A percentile compares a stretch with the other conserved stretches of the same genome.
Conservation (phyloP, 2,113 vertebrate species). For the Girardinichthys multiradiatus region DNA sequence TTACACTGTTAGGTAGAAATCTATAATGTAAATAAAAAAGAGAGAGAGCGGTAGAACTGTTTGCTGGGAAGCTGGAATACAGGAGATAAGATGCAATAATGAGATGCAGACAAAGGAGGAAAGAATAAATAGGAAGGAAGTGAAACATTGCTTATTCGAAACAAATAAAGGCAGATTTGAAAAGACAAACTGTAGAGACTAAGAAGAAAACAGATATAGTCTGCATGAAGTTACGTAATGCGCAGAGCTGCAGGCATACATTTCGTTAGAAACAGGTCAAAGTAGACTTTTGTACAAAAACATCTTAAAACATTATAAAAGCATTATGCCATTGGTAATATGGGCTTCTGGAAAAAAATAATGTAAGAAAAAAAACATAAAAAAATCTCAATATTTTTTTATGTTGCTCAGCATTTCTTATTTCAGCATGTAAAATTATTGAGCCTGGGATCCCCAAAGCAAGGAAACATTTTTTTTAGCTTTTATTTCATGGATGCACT, state of each 20-base stretch:
- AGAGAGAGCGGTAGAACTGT: not conserved
- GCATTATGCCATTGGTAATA: not conserved
- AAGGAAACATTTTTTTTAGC: not conserved
- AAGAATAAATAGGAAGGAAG: slow-evolving; percentile 6
- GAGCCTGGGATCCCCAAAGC: not conserved
- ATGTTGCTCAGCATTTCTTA: not conserved
- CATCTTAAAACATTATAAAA: not conserved
- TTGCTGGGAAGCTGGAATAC: slow-evolving; percentile 6
- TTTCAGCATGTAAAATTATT: not conserved
- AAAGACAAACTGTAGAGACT: slow-evolving; percentile 13
- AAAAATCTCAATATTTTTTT: not conserved
- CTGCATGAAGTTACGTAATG: slow-evolving; percentile 40
- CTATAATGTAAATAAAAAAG: not conserved
- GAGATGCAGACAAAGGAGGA: slow-evolving; percentile 4
- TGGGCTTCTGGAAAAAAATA: not conserved
- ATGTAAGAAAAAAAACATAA: no score
- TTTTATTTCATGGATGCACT: not conserved
- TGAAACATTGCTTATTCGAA: slow-evolving; percentile 14
- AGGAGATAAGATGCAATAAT: slow-evolving; percentile 6
- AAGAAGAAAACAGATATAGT: slow-evolving; percentile 12
- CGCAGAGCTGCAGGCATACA: slow-evolving; percentile 25
- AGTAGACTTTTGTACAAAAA: slow-evolving; percentile 10
- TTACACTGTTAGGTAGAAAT: slow-evolving; percentile 16
- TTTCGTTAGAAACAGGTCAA: slow-evolving; percentile 23
- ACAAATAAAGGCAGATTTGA: slow-evolving; percentile 34